phyloP scores from a whole-genome alignment of 2,113 vertebrate genomes.

The Trichomycterus rosablanca region DNA sequence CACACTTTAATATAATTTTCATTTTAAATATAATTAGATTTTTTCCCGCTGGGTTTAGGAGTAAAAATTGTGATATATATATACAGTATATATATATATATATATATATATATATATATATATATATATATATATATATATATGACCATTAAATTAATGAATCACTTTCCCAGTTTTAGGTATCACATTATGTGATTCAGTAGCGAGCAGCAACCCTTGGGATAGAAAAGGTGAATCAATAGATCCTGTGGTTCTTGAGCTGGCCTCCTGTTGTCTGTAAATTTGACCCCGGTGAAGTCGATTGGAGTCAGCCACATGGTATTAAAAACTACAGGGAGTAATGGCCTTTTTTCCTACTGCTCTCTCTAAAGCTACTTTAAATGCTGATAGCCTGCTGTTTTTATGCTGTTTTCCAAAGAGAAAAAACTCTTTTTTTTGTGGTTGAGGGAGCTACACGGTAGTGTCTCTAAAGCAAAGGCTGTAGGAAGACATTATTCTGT shows the following conservation, averaged over 20 bases:
- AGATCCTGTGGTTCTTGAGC: background rate
- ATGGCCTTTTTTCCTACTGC: conserved; percentile 13
- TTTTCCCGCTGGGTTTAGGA: too few relatives aligned
- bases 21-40: too few relatives aligned
- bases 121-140: too few relatives aligned
- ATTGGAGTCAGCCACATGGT: conserved; percentile 1
- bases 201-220: background rate
- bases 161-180: background rate
- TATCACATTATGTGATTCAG: background rate
- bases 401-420: background rate
- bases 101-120: too few relatives aligned
- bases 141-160: too few relatives aligned
- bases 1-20: too few relatives aligned
- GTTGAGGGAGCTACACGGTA: background rate
- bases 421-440: conserved; percentile 1
- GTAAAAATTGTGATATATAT: too few relatives aligned
- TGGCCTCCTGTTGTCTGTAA: background rate
- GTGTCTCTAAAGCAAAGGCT: conserved; percentile 2
- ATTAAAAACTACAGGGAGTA: background rate
- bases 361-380: conserved; percentile 10
- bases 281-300: conserved; percentile 2
- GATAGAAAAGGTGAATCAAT: background rate
- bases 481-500: background rate
- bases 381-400: conserved; percentile 11
- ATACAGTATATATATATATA: too few relatives aligned